Evolutionary conservation across 2,888 invertebrate species (phyloP).

Genomic region (Itoplectis maculator): DNA sequence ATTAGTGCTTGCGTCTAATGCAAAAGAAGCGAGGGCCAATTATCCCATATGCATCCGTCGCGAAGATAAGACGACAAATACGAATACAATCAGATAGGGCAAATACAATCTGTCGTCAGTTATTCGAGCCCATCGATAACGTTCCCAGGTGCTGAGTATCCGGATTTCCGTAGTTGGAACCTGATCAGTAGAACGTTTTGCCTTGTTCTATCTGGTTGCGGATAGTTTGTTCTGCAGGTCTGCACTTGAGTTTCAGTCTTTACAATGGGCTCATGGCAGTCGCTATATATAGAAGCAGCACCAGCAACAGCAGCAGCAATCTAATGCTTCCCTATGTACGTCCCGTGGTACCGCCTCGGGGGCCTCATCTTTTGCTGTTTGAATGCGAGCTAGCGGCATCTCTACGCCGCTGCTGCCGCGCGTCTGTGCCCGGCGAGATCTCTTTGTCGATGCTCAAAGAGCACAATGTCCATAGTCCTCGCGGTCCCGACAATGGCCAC

Average conservation of each 20-base stretch:
- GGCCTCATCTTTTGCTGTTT: conserved; percentile 55
- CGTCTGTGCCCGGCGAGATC: conserved; percentile 33
- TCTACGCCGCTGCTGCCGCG: conserved; percentile 29
- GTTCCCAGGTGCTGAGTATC: background rate
- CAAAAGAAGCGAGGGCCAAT: too few relatives aligned
- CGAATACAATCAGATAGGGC: too few relatives aligned
- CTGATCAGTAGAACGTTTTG: conserved; percentile 1
- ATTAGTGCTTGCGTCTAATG: too few relatives aligned
- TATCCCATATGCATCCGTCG: too few relatives aligned
- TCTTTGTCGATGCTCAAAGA: conserved; percentile 80
- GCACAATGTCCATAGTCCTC: conserved; percentile 81
- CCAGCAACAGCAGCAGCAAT: conserved; percentile 68
- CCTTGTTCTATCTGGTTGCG: conserved; percentile 31
- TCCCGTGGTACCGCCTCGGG: conserved; percentile 42
- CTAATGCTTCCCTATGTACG: conserved; percentile 73
- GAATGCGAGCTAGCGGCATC: conserved; percentile 57
- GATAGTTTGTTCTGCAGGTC: conserved; percentile 38
- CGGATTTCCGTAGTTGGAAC: background rate
- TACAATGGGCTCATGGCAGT: conserved; percentile 70
- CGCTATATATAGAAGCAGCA: conserved; percentile 65
- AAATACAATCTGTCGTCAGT: too few relatives aligned
- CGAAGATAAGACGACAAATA: too few relatives aligned
- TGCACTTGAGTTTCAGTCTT: conserved; percentile 61
- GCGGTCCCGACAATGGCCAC: conserved; percentile 78
- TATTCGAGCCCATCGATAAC: background rate